Base-by-base conservation (phyloP, 2,888 invertebrate genomes). In the Stomorhina lunata region DNA sequence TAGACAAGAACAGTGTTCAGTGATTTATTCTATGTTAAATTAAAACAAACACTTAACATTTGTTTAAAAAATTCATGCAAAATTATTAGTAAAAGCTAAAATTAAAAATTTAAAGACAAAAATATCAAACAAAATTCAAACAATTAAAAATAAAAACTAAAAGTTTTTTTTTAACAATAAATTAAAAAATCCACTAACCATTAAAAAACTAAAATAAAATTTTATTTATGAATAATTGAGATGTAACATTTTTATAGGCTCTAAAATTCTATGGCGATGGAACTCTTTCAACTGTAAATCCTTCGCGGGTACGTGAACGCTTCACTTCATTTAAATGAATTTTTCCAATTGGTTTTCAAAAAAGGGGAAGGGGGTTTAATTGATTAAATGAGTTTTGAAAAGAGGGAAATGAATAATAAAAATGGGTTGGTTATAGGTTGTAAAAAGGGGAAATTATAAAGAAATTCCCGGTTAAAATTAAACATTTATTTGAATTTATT, bases 241-340 rank as follows among this genome's bases (percentile, higher is more conserved):
- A 27, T 55, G 50, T 66, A 40, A 65, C 12, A 32, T 27, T 10
- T 17, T 32, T 4, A 50, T 9, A 15, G 20, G 0, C 17, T 66
- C 48, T 71, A 48, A 59, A 76, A 69, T n/a, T 71, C 65, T 73
- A 76, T 61, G 80, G 73, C 48, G 80, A 75, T 66, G 75, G 92
- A 89, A 92, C 92, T 92, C 92, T 92, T 92, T 93, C 93, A 90
- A 92, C 92, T 87, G 93, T 92, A 90, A 93, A 93, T 92, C 94
- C 94, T 92, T 95, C 95, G 91, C 95, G 93, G 89, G 95, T 95
- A 90, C 95, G 93, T 90, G 95, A 95, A 91, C 95, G 93, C 92
- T 95, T 95, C 92, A 95, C 95, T 94, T 91, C 79, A 86, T 84
- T 75, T 43, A 82, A 82, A 82, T 75, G 79, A 82, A 79, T 82